These are phyloP conservation scores for Zosterops borbonicus DNA, from an alignment of 2,113 vertebrate genomes.

Conservation along the genomic window DNA sequence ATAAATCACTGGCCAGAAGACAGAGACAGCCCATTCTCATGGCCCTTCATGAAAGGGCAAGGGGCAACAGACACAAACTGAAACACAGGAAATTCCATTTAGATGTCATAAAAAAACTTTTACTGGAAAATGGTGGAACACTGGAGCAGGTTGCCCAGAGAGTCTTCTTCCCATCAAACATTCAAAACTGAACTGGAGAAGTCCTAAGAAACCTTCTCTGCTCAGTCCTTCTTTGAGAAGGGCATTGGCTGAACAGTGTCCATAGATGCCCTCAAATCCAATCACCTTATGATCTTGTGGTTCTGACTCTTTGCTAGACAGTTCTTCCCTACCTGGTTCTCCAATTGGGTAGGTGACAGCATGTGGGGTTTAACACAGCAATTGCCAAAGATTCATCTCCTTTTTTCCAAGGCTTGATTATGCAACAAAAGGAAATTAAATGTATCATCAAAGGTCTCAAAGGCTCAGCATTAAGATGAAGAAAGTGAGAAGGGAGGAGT, in stretches of 20 bases:
- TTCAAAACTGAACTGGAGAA: neutral
- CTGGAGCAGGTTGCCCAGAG: neutral
- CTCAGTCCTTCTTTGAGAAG: neutral
- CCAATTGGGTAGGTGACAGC: neutral
- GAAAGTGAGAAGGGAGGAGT: neutral
- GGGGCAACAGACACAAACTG: neutral
- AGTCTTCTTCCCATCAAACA: neutral
- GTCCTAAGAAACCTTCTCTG: neutral
- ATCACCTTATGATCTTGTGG: neutral
- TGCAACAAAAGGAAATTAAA: neutral
- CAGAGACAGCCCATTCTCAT: neutral
- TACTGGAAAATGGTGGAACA: neutral
- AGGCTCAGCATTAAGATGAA: neutral
- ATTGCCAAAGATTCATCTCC: neutral
- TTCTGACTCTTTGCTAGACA: neutral
- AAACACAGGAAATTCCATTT: neutral
- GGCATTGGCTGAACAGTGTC: fast-evolving
- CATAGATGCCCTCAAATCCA: neutral
- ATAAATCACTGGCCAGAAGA: neutral
- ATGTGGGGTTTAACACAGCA: neutral
- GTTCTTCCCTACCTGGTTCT: neutral
- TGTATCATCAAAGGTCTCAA: neutral
- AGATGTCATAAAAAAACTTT: neutral
- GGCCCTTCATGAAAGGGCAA: neutral
- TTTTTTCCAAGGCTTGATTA: neutral